Percentiles rank a stretch among this genome's conserved stretches.
phyloP scores from a whole-genome alignment of 2,888 invertebrate species.

The Amblyteles armatorius region DNA sequence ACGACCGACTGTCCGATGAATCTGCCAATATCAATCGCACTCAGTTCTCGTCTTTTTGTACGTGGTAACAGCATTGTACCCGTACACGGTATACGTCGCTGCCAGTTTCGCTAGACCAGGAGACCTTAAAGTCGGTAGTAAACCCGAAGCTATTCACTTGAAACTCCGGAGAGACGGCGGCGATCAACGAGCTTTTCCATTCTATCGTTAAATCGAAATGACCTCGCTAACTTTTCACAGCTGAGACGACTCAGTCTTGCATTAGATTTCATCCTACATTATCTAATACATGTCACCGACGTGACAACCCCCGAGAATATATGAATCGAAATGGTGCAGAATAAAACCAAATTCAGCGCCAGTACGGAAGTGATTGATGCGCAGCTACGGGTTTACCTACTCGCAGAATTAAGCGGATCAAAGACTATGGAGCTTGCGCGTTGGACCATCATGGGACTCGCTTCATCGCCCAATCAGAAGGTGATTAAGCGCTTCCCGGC shows the following conservation, averaged over 20 bases:
- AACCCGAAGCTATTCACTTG: constrained; percentile 41
- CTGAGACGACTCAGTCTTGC: neutral
- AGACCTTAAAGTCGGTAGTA: constrained; percentile 29
- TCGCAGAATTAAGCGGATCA: neutral
- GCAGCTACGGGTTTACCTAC: neutral
- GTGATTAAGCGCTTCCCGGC: constrained; percentile 30
- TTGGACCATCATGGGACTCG: constrained; percentile 3
- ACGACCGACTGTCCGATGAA: neutral
- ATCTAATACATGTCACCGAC: neutral
- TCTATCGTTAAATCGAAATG: constrained; percentile 33
- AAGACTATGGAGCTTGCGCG: neutral
- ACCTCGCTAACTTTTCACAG: constrained; percentile 7
- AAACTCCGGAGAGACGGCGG: neutral
- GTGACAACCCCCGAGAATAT: neutral
- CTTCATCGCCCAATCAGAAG: constrained; percentile 18
- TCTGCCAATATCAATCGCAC: neutral
- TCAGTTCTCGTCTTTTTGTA: neutral
- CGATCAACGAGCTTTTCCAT: constrained; percentile 27
- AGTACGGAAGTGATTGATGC: neutral
- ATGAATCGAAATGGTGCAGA: neutral
- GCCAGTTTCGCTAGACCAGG: neutral
- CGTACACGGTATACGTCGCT: neutral
- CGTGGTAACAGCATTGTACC: constrained; percentile 16
- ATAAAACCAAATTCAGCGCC: neutral
- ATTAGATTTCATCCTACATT: neutral